Evolutionary conservation across 2,113 vertebrate species (phyloP).

Genomic region (Hippolais icterina): DNA sequence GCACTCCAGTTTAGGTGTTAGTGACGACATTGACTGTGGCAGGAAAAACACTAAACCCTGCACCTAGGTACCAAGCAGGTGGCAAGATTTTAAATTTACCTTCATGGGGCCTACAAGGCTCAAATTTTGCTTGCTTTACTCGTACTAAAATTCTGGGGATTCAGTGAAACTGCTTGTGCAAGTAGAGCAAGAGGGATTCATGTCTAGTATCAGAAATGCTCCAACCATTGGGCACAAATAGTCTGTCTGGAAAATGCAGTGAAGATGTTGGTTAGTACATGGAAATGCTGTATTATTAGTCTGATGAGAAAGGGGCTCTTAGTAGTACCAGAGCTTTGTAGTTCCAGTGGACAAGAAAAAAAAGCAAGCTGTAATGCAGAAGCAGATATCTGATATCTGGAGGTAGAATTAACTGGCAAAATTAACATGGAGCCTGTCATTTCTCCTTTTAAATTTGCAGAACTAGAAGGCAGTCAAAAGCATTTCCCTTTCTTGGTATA

Average conservation of each 20-base stretch:
- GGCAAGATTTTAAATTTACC: not conserved
- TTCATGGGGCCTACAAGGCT: not conserved
- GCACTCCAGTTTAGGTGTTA: not conserved
- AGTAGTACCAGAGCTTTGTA: not conserved
- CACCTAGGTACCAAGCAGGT: not conserved
- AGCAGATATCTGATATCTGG: not conserved
- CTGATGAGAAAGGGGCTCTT: not conserved
- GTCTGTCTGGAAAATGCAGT: not conserved
- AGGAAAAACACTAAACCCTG: not conserved
- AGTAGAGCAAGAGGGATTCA: not conserved
- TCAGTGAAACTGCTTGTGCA: not conserved
- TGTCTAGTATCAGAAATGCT: not conserved
- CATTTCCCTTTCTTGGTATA: not conserved
- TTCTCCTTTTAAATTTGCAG: not conserved
- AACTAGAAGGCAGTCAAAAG: not conserved
- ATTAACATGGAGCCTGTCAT: not conserved
- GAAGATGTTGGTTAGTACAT: not conserved
- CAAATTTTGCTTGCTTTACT: not conserved
- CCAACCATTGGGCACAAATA: rapidly evolving
- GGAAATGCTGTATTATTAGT: not conserved
- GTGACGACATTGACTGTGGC: not conserved
- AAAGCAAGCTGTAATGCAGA: not conserved
- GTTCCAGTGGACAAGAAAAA: not conserved
- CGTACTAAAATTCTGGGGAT: not conserved
- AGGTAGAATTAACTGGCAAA: not conserved